Percentiles rank a stretch among this genome's conserved stretches.
These are phyloP conservation scores for Sarcophaga variegata DNA, from an alignment of 2,888 invertebrate genomes.

Conservation along the genomic window DNA sequence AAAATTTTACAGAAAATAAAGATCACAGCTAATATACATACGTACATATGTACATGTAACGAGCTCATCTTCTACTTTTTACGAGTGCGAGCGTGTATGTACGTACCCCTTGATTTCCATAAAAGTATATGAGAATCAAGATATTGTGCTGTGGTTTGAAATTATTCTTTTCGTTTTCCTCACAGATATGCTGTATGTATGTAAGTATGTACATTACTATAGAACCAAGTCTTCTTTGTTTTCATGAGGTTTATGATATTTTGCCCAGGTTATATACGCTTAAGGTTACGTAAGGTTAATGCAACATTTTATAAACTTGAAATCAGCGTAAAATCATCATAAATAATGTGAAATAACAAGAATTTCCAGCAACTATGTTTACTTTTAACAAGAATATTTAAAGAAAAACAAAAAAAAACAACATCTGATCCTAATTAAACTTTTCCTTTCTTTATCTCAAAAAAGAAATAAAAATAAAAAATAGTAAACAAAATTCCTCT, in stretches of 20 bases:
- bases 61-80: neutral
- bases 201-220: neutral
- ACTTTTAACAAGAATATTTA: conserved; percentile 8
- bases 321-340: neutral
- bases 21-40: neutral
- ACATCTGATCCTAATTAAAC: too few species aligned
- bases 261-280: conserved; percentile 42
- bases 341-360: conserved; percentile 16
- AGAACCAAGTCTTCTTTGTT: too few species aligned
- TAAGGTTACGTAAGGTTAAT: conserved; percentile 56
- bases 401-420: conserved; percentile 7
- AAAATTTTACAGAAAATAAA: conserved; percentile 4
- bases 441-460: neutral
- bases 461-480: too few species aligned
- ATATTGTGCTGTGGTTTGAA: conserved; percentile 49
- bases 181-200: conserved; percentile 5
- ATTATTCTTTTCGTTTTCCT: neutral
- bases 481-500: too few species aligned
- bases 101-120: neutral
- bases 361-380: neutral
- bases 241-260: conserved; percentile 12
- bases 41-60: neutral
- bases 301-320: conserved; percentile 42
- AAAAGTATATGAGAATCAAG: conserved; percentile 43
- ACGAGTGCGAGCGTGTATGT: neutral